Evolutionary conservation across 23 tunicate genomes (phyloP), one percentile per base, ranked within the genome.

Genomic region (Oikopleura dioica): DNA sequence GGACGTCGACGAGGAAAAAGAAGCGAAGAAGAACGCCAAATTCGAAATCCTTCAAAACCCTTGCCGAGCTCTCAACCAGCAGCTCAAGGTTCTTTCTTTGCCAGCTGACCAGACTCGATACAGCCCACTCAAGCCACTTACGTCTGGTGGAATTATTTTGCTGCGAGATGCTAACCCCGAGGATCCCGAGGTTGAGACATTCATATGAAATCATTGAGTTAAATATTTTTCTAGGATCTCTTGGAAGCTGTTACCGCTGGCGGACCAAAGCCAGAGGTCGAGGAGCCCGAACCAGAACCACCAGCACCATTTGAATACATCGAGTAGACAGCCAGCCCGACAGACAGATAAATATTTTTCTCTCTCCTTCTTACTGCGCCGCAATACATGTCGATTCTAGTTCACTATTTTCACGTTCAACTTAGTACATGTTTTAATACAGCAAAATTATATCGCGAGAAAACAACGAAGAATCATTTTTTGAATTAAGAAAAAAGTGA

Each of bases 171-270:
- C 78, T 51, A 85, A 79, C 36, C 26, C 80, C 24, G 83, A 75
- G 29, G 96, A 89, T 38, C 96, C 96, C 9, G 96, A 89, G 38
- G 92, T 84, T n/a, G n/a, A n/a, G n/a, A n/a, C n/a, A n/a, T n/a
- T n/a, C n/a, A n/a, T 44, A 9, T 9, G 9, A 44, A 44, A 44
- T 44, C 55, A 44, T 44, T 44, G 55, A 44, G 16, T 44, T 9
- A 16, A 9, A 44, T 44, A 44, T 44, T 44, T 44, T 9, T 44
- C 16, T 9, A 44, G 55, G 55, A 44, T 44, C 55, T 44, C 16
- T 16, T 44, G 9, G 55, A 44, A 36, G 34, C 31, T 16, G 59
- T 24, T 78, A 33, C 77, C 82, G 95, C 95, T 75, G 88, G 84
- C 21, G 95, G 95, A 32, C 82, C 95, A n/a, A 84, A 84, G 50